A percentile compares a stretch with the other conserved stretches of the same genome.
phyloP scores from a whole-genome alignment of 2,888 invertebrate species.

The Macrosoma leucophasiata region DNA sequence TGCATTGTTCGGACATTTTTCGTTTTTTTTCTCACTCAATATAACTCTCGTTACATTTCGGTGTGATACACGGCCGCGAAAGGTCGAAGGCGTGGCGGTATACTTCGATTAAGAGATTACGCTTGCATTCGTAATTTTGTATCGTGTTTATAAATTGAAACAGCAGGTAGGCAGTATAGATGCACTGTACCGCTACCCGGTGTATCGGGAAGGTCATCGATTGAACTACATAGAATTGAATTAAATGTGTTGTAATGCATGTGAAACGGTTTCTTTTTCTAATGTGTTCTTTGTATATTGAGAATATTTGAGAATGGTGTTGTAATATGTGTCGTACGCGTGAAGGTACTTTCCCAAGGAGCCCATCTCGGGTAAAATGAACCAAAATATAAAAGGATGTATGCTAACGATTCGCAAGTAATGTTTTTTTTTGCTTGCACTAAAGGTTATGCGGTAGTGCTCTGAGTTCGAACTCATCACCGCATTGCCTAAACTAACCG shows the following conservation, averaged over 20 bases:
- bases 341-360: too few species aligned
- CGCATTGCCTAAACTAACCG: too few species aligned
- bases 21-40: slow-evolving; percentile 22
- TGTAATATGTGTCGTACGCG: too few species aligned
- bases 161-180: slow-evolving; percentile 67
- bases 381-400: too few species aligned
- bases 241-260: slow-evolving; percentile 10
- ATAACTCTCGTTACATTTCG: slow-evolving; percentile 20
- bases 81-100: slow-evolving; percentile 55
- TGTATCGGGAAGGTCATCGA: slow-evolving; percentile 42
- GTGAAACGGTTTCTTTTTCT: not conserved
- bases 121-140: slow-evolving; percentile 55
- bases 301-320: too few species aligned
- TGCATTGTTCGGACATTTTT: too few species aligned
- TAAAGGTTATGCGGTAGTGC: too few species aligned
- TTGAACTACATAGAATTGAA: slow-evolving; percentile 40
- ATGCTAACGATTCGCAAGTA: too few species aligned
- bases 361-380: too few species aligned
- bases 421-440: too few species aligned
- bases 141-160: slow-evolving; percentile 68
- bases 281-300: too few species aligned
- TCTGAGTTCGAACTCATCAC: too few species aligned
- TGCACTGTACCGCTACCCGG: slow-evolving; percentile 32
- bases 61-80: slow-evolving; percentile 37
- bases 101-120: slow-evolving; percentile 50